Conservation (phyloP, 2,888 invertebrate species). For the Lathronympha strigana region DNA sequence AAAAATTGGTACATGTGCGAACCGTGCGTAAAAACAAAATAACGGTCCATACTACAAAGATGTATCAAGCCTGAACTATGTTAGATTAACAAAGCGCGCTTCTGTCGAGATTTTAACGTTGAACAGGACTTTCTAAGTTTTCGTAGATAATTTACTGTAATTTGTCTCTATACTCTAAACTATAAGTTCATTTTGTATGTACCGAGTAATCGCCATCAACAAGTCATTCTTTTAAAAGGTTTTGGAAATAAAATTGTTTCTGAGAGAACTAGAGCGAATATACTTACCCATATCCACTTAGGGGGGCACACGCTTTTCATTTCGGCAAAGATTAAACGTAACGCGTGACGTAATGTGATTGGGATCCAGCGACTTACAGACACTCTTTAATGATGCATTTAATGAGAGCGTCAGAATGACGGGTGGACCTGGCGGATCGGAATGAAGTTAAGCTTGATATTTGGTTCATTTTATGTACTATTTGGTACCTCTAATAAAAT, state of each 20-base stretch:
- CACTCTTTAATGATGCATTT: slow-evolving; percentile 1
- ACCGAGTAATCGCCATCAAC: slow-evolving; percentile 54
- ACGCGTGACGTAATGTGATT: slow-evolving; percentile 22
- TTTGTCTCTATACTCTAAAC: not conserved
- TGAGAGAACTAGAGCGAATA: slow-evolving; percentile 41
- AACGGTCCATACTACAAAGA: too few species aligned
- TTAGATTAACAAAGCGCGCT: not conserved
- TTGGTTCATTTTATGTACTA: too few species aligned
- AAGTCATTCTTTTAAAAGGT: slow-evolving; percentile 54
- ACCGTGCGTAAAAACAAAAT: too few species aligned
- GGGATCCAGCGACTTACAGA: slow-evolving; percentile 8
- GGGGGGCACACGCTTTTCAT: slow-evolving; percentile 29
- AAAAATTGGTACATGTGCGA: too few species aligned
- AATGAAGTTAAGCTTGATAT: too few species aligned
- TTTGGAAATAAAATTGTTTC: slow-evolving; percentile 51
- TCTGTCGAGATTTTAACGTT: not conserved
- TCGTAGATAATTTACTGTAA: not conserved
- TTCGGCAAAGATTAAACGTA: slow-evolving; percentile 34
- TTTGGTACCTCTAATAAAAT: too few species aligned
- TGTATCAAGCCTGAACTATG: not conserved
- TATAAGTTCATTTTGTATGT: slow-evolving; percentile 46
- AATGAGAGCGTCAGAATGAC: too few species aligned
- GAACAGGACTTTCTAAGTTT: not conserved
- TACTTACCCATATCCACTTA: slow-evolving; percentile 38
- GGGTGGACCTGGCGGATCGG: too few species aligned